These are phyloP conservation scores for Drosophila pseudoobscura DNA, from an alignment of 1,140 invertebrate genomes.

Conservation along the genomic window DNA sequence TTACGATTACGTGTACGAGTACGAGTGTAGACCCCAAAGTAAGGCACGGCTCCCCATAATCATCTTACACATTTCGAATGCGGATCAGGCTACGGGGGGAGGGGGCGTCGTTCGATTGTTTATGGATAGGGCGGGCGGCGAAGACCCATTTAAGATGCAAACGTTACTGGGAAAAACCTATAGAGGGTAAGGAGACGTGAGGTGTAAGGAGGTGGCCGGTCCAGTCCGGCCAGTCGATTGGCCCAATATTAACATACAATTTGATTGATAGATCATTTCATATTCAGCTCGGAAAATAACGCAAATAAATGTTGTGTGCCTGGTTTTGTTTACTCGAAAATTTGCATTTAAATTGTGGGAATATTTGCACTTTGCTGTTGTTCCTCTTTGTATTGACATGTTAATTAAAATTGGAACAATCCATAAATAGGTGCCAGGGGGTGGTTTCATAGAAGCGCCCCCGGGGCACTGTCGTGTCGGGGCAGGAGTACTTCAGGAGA, in stretches of 20 bases:
- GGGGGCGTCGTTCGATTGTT: too few species aligned
- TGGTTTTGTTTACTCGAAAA: conserved; percentile 53
- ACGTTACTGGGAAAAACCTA: too few species aligned
- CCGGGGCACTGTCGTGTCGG: too few species aligned
- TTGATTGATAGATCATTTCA: conserved; percentile 45
- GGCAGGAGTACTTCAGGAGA: neutral
- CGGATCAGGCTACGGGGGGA: too few species aligned
- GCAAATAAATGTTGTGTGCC: conserved; percentile 41
- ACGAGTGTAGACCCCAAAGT: too few species aligned
- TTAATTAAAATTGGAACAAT: conserved; percentile 41
- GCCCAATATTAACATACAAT: conserved; percentile 41
- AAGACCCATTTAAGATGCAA: too few species aligned
- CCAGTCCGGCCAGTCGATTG: neutral
- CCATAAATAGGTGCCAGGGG: conserved; percentile 24
- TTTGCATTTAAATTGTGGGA: conserved; percentile 72
- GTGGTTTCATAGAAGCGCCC: neutral
- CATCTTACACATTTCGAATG: too few species aligned
- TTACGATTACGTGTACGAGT: too few species aligned
- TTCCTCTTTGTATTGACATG: conserved; percentile 40
- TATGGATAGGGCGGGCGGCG: too few species aligned
- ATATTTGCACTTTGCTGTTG: conserved; percentile 39
- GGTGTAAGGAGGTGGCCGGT: too few species aligned
- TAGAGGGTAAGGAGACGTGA: too few species aligned
- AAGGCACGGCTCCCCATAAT: too few species aligned
- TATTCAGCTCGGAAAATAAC: conserved; percentile 43